Conservation (phyloP, 2,113 vertebrate species). For the Pseudopodoces humilis region DNA sequence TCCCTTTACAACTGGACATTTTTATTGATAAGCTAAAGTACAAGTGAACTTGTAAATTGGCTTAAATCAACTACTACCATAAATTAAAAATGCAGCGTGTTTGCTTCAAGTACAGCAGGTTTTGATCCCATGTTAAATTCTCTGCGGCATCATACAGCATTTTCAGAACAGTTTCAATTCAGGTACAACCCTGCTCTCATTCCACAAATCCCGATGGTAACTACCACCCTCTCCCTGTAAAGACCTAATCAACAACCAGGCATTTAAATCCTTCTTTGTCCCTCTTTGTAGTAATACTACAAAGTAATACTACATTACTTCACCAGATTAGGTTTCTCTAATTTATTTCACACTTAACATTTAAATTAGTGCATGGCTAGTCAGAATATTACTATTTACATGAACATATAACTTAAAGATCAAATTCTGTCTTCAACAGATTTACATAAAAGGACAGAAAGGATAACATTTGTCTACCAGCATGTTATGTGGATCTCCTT, state of each 20-base stretch:
- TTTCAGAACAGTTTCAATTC: neutral
- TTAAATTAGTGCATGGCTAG: slow-evolving; percentile 11
- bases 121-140: neutral
- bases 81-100: neutral
- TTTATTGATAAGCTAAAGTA: neutral
- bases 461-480: slow-evolving; percentile 45
- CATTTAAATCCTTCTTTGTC: slow-evolving; percentile 9
- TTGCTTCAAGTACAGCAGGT: neutral
- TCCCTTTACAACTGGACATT: neutral
- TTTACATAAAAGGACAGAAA: slow-evolving; percentile 46
- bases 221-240: neutral
- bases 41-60: neutral
- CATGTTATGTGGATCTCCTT: slow-evolving; percentile 12
- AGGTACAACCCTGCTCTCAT: neutral
- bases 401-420: slow-evolving; percentile 30
- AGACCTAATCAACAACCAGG: neutral
- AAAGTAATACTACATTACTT: neutral
- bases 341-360: slow-evolving; percentile 42
- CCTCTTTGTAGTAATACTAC: neutral
- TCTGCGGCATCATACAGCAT: neutral
- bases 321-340: slow-evolving; percentile 19
- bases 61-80: neutral
- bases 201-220: neutral
- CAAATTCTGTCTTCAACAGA: slow-evolving; percentile 38
- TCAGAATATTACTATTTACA: slow-evolving; percentile 30